Conservation (phyloP, 1,140 invertebrate genomes). For the Drosophila sp. region DNA sequence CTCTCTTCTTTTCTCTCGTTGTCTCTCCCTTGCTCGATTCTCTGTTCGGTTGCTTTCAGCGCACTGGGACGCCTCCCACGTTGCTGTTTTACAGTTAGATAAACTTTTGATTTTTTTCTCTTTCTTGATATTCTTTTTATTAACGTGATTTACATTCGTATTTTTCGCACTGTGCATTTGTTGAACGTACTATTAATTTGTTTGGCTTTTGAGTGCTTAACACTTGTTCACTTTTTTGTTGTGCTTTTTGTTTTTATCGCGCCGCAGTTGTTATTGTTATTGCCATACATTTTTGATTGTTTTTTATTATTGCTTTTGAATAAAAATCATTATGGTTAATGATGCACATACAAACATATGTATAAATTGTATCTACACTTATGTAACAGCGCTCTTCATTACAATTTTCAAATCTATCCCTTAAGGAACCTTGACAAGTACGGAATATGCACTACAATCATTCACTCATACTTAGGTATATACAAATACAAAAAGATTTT, state of each 20-base stretch:
- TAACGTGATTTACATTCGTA: conserved; percentile 44
- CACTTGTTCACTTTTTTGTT: conserved; percentile 44
- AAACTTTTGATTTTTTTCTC: conserved; percentile 38
- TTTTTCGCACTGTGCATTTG: conserved; percentile 41
- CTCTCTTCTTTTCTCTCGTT: conserved; percentile 11
- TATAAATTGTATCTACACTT: not conserved
- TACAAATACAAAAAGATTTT: not conserved
- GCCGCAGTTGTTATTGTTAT: conserved; percentile 43
- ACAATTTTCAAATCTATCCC: not conserved
- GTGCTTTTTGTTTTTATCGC: conserved; percentile 56
- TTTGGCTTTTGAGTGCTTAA: conserved; percentile 36
- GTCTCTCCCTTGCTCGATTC: conserved; percentile 9
- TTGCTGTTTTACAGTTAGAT: conserved; percentile 63
- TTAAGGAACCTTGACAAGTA: conserved; percentile 3
- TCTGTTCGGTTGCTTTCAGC: conserved; percentile 29
- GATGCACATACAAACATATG: not conserved
- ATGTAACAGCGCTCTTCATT: conserved; percentile 5
- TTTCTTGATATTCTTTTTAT: conserved; percentile 28
- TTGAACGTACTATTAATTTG: conserved; percentile 40
- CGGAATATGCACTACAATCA: conserved; percentile 8
- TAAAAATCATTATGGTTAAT: conserved; percentile 44
- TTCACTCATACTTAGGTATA: not conserved
- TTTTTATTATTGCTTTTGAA: conserved; percentile 40
- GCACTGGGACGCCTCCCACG: conserved; percentile 50
- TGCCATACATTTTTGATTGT: conserved; percentile 45